A percentile compares a stretch with the other conserved stretches of the same genome.
phyloP scores from a whole-genome alignment of 2,113 vertebrate genomes.

The Pelobates fuscus region DNA sequence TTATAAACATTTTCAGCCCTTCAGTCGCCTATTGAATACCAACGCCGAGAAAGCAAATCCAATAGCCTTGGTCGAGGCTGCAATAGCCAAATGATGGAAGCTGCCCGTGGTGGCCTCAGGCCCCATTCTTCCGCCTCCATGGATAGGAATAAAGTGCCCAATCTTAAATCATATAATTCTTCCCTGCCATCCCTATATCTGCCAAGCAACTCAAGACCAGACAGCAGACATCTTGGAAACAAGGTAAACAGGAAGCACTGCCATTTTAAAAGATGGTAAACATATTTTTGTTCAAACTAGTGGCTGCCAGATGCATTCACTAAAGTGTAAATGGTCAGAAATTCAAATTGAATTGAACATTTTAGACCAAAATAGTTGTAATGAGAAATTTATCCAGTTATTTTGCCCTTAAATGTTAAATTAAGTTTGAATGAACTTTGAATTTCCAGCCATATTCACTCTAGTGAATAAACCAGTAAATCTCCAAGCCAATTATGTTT shows the following conservation, averaged over 20 bases:
- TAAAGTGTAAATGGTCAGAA: too few species aligned
- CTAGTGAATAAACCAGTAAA: too few species aligned
- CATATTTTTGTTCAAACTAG: too few species aligned
- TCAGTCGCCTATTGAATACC: slow-evolving; percentile 92
- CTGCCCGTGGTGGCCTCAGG: slow-evolving; percentile 63
- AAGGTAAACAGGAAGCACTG: slow-evolving; percentile 17
- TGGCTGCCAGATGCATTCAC: too few species aligned
- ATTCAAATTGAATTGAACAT: too few species aligned
- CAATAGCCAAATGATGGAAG: slow-evolving; percentile 49
- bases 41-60: slow-evolving; percentile 86
- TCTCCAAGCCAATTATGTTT: too few species aligned
- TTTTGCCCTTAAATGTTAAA: too few species aligned
- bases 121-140: slow-evolving; percentile 82
- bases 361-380: too few species aligned
- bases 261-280: too few species aligned
- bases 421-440: too few species aligned
- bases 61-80: slow-evolving; percentile 82
- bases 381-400: too few species aligned
- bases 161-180: slow-evolving; percentile 77
- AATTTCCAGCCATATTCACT: too few species aligned
- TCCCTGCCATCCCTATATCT: slow-evolving; percentile 82
- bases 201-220: slow-evolving; percentile 57
- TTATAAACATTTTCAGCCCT: slow-evolving; percentile 67
- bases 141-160: slow-evolving; percentile 74
- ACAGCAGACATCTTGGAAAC: slow-evolving; percentile 47